Evolutionary conservation across 2,797 vertebrate genomes (phyloP).

Genomic region (Clarias laeviceps): DNA sequence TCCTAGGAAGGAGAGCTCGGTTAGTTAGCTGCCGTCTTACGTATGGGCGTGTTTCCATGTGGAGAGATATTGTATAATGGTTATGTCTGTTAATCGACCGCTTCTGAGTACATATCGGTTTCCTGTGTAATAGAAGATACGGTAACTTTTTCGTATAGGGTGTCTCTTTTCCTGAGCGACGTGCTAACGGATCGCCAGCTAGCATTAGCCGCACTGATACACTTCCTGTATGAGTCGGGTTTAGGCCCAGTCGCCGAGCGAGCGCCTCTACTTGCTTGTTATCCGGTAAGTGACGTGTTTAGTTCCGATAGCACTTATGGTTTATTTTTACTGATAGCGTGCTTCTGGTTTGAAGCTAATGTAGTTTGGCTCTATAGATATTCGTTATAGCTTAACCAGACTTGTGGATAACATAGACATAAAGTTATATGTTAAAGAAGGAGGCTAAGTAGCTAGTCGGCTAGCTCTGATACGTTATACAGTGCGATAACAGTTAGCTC

Average conservation of each 20-base stretch:
- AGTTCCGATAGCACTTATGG: not conserved
- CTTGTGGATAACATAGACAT: not conserved
- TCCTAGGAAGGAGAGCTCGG: not conserved
- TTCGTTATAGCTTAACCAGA: not conserved
- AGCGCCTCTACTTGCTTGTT: not conserved
- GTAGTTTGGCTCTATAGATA: not conserved
- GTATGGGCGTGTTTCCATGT: not conserved
- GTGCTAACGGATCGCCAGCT: slow-evolving; percentile 14
- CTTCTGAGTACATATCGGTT: not conserved
- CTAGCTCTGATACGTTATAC: not conserved
- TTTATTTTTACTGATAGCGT: not conserved
- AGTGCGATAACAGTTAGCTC: not conserved
- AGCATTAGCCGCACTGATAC: slow-evolving; percentile 16
- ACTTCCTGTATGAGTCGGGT: slow-evolving; percentile 37
- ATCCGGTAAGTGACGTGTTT: slow-evolving; percentile 32
- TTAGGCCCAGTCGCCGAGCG: slow-evolving; percentile 17
- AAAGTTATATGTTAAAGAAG: not conserved
- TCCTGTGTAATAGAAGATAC: not conserved
- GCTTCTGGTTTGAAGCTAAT: too few species aligned
- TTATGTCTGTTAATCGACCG: not conserved
- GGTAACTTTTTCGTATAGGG: not conserved
- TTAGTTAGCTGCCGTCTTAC: not conserved
- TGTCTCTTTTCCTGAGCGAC: not conserved
- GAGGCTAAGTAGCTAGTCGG: slow-evolving; percentile 15
- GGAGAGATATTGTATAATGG: not conserved